Conservation (phyloP, 2,113 vertebrate genomes). For the Lamprotornis superbus region DNA sequence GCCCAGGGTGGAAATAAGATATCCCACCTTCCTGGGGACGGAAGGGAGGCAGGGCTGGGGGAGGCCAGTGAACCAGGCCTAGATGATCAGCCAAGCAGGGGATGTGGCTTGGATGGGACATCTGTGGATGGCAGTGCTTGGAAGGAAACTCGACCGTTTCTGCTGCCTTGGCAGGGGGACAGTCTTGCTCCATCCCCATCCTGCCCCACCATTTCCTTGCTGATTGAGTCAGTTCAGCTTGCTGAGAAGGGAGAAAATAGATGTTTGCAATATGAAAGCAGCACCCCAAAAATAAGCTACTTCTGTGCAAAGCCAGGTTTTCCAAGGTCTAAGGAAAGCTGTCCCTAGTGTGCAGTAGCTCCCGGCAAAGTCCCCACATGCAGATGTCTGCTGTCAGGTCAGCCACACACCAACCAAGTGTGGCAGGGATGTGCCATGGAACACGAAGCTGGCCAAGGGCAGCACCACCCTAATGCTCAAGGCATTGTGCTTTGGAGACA, state of each 20-base stretch:
- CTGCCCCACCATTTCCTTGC: not conserved
- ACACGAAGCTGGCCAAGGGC: not conserved
- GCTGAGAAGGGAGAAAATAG: not conserved
- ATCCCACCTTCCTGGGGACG: not conserved
- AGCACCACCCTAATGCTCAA: not conserved
- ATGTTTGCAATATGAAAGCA: not conserved
- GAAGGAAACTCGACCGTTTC: not conserved
- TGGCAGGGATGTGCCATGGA: not conserved
- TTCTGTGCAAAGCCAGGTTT: not conserved
- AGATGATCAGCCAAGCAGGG: not conserved
- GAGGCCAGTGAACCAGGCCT: not conserved
- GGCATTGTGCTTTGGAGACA: not conserved
- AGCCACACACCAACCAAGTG: not conserved
- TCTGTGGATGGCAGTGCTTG: not conserved
- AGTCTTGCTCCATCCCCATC: not conserved
- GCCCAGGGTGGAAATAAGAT: not conserved
- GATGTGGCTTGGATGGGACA: not conserved
- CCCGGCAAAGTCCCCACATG: not conserved
- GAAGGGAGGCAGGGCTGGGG: not conserved
- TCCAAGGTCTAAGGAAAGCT: not conserved
- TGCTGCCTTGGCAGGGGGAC: not conserved
- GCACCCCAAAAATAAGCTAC: not conserved
- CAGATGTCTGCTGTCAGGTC: not conserved
- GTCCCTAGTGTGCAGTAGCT: not conserved
- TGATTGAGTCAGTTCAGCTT: not conserved